Base-by-base conservation (phyloP, 2,113 vertebrate species). In the Oriolus oriolus region DNA sequence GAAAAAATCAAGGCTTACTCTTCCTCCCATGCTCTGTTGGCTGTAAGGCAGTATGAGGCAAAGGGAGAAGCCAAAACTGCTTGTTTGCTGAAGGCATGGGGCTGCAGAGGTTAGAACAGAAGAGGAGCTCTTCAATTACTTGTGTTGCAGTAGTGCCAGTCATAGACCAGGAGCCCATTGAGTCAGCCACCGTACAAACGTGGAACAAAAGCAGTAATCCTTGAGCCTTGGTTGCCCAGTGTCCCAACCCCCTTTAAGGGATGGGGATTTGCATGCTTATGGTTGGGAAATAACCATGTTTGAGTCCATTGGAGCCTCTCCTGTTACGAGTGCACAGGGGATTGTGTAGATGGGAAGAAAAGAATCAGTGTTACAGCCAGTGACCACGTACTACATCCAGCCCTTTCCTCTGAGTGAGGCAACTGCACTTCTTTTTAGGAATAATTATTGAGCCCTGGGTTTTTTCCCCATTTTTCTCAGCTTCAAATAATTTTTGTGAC, bases 151-250 rank as follows among this genome's bases (percentile, higher is more conserved):
- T 15, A 37, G 44, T 35, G 86, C 47, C 73, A 80, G 1, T 70
- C 75, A 77, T 3, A 59, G 47, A n/a, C 14, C 1, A 0, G 68
- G 63, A 88, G 20, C 63, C 71, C 71, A 52, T 20, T 77, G 82
- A 90, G 44, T 31, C 85, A 63, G 54, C 22, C 85, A 37, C 84
- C 82, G 70, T 56, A 84, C 85, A 90, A 93, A 74, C 0, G 11
- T 54, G 86, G 82, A 87, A 93, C 84, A 97, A 97, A 95, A 90
- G 85, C 57, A 69, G 83, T 52, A 93, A 88, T 74, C 53, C 65
- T 56, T 4, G 52, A 10, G n/a, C 92, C 90, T 52, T 84, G 69
- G 60, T 70, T 74, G 86, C 64, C 44, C 88, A 90, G 54, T 81
- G 94, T 94, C 89, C 92, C 90, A 81, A 7, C 3, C 52, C 27